A percentile compares a stretch with the other conserved stretches of the same genome.
Conservation (phyloP, 2,888 invertebrate genomes). For the Petrolisthes cinctipes region DNA sequence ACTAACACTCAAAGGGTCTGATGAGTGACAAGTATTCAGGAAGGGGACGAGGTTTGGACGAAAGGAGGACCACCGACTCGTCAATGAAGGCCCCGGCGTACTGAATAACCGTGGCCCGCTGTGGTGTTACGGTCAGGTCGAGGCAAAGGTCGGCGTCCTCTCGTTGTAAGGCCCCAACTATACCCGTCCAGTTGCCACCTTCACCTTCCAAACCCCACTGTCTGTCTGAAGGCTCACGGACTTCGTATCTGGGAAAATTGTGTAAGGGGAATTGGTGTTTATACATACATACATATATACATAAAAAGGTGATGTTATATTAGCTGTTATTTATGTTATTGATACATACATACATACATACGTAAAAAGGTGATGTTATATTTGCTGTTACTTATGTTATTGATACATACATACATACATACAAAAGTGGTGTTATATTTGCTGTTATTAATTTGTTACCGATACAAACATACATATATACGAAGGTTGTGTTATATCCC, state of each 20-base stretch:
- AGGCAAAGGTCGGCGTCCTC: slow-evolving; percentile 9
- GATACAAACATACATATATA: background rate
- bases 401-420: background rate
- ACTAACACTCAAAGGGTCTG: slow-evolving; percentile 5
- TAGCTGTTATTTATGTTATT: background rate
- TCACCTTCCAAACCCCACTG: background rate
- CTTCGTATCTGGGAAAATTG: slow-evolving; percentile 16
- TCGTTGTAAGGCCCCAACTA: background rate
- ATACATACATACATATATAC: no score
- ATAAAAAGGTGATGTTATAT: no score
- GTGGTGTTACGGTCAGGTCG: slow-evolving; percentile 6
- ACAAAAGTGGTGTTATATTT: background rate
- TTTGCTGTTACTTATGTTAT: background rate
- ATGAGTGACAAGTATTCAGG: slow-evolving; percentile 7
- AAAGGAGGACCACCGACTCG: background rate
- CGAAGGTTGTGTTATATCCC: background rate
- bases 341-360: background rate
- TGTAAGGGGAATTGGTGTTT: no score
- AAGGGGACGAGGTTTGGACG: no score
- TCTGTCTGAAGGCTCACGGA: background rate
- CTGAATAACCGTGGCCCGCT: background rate
- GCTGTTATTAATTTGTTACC: background rate
- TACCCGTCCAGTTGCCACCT: slow-evolving; percentile 9
- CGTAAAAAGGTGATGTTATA: background rate
- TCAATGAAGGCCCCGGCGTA: slow-evolving; percentile 8